A percentile compares a stretch with the other conserved stretches of the same genome.
Conservation (phyloP, 2,113 vertebrate species). For the Hoplias malabaricus region DNA sequence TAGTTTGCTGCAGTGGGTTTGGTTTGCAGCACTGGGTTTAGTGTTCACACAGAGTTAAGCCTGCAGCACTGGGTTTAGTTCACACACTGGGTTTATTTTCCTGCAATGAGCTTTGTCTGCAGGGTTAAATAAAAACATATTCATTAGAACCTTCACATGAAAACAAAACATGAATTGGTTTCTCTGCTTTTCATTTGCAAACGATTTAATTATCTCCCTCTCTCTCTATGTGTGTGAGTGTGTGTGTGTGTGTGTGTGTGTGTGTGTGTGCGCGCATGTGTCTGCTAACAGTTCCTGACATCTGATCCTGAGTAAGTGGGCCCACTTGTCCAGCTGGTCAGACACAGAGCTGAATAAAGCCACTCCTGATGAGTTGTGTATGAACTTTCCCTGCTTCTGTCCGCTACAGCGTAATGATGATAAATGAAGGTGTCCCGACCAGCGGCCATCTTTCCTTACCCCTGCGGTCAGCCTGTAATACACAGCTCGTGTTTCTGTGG, state of each 20-base stretch:
- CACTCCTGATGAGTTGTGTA: neutral
- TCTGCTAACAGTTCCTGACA: neutral
- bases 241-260: neutral
- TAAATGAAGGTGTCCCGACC: slow-evolving; percentile 16
- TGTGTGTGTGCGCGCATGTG: neutral
- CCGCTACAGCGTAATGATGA: slow-evolving; percentile 15
- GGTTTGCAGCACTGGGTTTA: no score
- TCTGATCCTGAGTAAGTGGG: slow-evolving; percentile 1
- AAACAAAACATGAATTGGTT: no score
- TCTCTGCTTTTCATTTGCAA: slow-evolving; percentile 2
- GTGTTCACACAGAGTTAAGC: no score
- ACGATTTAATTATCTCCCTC: no score
- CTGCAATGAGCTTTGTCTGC: no score
- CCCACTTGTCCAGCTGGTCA: neutral
- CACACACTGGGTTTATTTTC: no score
- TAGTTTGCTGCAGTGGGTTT: no score
- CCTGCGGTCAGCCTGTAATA: neutral
- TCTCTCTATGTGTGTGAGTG: neutral
- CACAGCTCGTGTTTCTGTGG: neutral
- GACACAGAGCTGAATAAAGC: slow-evolving; percentile 16
- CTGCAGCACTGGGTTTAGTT: no score
- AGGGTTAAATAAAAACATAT: no score
- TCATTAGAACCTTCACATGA: no score
- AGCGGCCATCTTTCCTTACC: neutral
- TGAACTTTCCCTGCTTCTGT: neutral